Percentiles rank a stretch among this genome's conserved stretches.
Evolutionary conservation across 2,888 invertebrate species (phyloP).

Genomic region (Ennomos fuscantarius): DNA sequence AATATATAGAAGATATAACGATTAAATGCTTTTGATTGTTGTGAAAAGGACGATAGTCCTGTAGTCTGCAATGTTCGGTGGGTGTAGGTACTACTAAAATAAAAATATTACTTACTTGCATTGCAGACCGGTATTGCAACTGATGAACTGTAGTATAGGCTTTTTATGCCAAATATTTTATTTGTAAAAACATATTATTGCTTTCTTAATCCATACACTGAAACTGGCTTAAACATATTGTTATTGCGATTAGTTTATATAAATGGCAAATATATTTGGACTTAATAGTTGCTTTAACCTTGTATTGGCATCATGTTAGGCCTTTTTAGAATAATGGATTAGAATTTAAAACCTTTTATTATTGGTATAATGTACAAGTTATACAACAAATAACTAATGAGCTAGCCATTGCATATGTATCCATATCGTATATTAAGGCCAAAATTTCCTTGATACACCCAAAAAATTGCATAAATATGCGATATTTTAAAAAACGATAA

Average conservation of each 20-base stretch:
- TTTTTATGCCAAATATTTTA: too few species aligned
- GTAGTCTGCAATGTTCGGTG: too few species aligned
- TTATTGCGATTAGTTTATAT: slow-evolving; percentile 8
- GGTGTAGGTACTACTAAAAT: too few species aligned
- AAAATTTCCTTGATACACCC: background rate
- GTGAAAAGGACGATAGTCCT: too few species aligned
- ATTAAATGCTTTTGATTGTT: too few species aligned
- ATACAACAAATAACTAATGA: slow-evolving; percentile 5
- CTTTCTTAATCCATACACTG: background rate
- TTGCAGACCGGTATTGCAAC: too few species aligned
- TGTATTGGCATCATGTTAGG: slow-evolving; percentile 1
- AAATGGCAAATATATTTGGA: slow-evolving; percentile 14
- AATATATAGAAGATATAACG: too few species aligned
- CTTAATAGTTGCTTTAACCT: slow-evolving; percentile 7
- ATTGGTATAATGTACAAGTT: slow-evolving; percentile 19
- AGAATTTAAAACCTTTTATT: slow-evolving; percentile 12
- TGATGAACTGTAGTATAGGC: too few species aligned
- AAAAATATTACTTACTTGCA: too few species aligned
- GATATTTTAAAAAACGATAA: background rate
- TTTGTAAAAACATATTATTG: too few species aligned
- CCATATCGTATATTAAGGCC: background rate
- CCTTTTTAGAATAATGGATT: slow-evolving; percentile 11
- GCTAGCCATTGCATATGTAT: slow-evolving; percentile 6
- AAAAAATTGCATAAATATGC: background rate
- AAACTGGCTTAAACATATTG: background rate